Conservation (phyloP, 1,140 invertebrate species). For the Armadillidium nasatum region DNA sequence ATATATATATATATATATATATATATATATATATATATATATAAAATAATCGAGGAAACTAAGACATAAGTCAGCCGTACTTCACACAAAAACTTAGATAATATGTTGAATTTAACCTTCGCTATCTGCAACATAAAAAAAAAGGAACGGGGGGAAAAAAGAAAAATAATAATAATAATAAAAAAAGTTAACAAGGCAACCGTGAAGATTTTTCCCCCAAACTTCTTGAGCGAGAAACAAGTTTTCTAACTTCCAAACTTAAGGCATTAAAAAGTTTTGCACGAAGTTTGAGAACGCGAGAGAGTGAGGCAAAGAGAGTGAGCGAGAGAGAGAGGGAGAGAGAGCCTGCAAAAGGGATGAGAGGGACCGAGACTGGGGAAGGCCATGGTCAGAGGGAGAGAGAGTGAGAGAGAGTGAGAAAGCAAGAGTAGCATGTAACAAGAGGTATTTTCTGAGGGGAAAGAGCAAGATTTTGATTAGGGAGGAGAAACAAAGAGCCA, state of each 20-base stretch:
- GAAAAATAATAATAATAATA: neutral
- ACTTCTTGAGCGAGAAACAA: constrained; percentile 12
- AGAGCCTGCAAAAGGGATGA: neutral
- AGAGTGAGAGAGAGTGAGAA: neutral
- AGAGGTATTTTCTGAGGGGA: neutral
- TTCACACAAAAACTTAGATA: constrained; percentile 2
- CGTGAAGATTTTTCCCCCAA: neutral
- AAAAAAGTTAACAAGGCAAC: constrained; percentile 8
- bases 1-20: too few relatives aligned
- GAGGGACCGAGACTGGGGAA: neutral
- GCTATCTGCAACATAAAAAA: neutral
- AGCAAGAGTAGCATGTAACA: neutral
- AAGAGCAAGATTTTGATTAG: neutral
- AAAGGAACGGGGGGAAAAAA: neutral
- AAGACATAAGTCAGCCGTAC: neutral
- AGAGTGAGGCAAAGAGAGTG: constrained; percentile 22
- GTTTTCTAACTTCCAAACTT: constrained; percentile 31
- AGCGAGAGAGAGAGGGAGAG: neutral
- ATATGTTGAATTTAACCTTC: constrained; percentile 12
- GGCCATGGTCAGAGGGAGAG: neutral
- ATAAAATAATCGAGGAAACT: too few relatives aligned
- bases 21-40: too few relatives aligned
- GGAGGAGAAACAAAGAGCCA: neutral
- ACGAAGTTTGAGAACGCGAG: constrained; percentile 22
- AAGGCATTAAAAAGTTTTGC: constrained; percentile 39